Conservation (phyloP, 2,113 vertebrate species). For the Axis porcinus region DNA sequence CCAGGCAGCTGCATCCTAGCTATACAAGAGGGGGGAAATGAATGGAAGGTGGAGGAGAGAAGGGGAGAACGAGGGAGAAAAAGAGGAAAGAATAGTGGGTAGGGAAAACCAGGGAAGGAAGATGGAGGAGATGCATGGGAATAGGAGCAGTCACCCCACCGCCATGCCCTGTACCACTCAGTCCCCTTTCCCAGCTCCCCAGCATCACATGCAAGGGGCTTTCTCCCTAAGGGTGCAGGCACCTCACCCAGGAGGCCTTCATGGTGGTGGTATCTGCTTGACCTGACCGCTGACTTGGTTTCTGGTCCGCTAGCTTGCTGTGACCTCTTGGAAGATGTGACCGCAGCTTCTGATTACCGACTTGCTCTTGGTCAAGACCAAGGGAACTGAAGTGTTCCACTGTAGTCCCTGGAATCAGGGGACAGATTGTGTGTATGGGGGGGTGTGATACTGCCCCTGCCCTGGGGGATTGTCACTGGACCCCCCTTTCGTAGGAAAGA, state of each 20-base stretch:
- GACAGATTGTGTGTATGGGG: neutral
- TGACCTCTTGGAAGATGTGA: neutral
- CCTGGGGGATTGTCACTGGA: slow-evolving; percentile 9
- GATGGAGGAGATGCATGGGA: neutral
- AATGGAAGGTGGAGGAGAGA: slow-evolving; percentile 29
- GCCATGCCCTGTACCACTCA: neutral
- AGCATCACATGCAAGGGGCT: neutral
- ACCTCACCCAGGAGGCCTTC: neutral
- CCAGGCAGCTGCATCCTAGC: slow-evolving; percentile 64
- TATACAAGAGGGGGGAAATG: slow-evolving; percentile 59
- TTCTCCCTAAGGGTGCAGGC: neutral
- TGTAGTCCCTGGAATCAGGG: neutral
- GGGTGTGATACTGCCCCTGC: neutral
- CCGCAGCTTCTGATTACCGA: neutral
- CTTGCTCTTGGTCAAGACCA: slow-evolving; percentile 18
- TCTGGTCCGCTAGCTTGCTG: neutral
- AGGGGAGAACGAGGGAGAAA: neutral
- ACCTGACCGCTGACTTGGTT: slow-evolving; percentile 8
- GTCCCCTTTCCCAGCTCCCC: neutral
- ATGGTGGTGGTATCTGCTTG: neutral
- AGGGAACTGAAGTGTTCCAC: neutral
- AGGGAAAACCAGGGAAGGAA: neutral
- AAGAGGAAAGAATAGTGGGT: slow-evolving; percentile 22
- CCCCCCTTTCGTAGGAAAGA: slow-evolving; percentile 54
- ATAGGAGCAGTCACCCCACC: neutral